These are phyloP conservation scores for Synergus gifuensis DNA, from an alignment of 2,888 invertebrate species.

Conservation along the genomic window DNA sequence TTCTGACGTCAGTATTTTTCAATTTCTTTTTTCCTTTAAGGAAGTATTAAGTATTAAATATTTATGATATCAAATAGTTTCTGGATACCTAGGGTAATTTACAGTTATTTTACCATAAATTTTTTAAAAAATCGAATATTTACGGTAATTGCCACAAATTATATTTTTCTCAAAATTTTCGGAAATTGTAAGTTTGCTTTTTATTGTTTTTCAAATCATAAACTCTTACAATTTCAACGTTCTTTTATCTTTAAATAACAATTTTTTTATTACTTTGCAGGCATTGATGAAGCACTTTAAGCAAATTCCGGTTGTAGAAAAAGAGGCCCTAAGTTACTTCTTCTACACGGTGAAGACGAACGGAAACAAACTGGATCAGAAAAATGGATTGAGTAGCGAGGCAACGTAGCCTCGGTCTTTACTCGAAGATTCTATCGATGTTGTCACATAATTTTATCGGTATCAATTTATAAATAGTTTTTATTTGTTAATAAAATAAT, in stretches of 20 bases:
- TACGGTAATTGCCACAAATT: too few species aligned
- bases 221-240: too few species aligned
- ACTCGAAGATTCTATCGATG: constrained; percentile 51
- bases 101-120: too few species aligned
- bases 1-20: constrained; percentile 88
- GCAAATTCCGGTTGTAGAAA: constrained; percentile 95
- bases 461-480: constrained; percentile 57
- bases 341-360: constrained; percentile 98
- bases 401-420: constrained; percentile 76
- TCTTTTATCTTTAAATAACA: too few species aligned
- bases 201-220: too few species aligned
- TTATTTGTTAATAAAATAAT: constrained; percentile 40
- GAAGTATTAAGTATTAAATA: too few species aligned
- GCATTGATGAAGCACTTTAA: constrained; percentile 96
- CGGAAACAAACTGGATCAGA: constrained; percentile 91
- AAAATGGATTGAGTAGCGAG: constrained; percentile 86
- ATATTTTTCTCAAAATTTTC: too few species aligned
- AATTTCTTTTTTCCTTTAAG: constrained; percentile 40
- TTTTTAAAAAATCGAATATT: too few species aligned
- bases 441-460: constrained; percentile 63
- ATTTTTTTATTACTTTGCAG: constrained; percentile 80
- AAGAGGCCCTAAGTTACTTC: constrained; percentile 95
- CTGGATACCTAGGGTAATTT: too few species aligned
- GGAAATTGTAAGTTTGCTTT: too few species aligned
- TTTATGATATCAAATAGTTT: too few species aligned